Percentiles rank a stretch among this genome's conserved stretches.
These are phyloP conservation scores for Aplocera efformata DNA, from an alignment of 2,888 invertebrate genomes.

Conservation along the genomic window DNA sequence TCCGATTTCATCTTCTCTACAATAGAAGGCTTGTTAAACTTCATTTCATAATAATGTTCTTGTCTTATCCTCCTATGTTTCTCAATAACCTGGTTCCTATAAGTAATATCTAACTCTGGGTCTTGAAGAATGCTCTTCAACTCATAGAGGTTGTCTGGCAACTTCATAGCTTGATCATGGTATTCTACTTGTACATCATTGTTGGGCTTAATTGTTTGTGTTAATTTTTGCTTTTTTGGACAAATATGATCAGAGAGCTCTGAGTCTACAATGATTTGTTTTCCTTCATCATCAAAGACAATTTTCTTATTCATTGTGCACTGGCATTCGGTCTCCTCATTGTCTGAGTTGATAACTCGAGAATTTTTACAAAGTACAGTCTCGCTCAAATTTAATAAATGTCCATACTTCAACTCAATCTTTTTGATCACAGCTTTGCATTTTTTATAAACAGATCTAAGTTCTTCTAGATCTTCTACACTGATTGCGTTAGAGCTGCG, in stretches of 20 bases:
- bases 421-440: constrained; percentile 58
- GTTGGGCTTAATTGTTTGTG: constrained; percentile 8
- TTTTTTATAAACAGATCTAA: constrained; percentile 53
- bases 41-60: constrained; percentile 48
- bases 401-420: constrained; percentile 66
- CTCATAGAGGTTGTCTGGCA: constrained; percentile 50
- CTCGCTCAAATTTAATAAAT: constrained; percentile 47
- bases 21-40: constrained; percentile 47
- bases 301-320: constrained; percentile 58
- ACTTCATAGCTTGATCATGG: constrained; percentile 32
- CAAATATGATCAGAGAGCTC: constrained; percentile 51
- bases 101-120: constrained; percentile 35
- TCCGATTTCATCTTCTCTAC: constrained; percentile 52
- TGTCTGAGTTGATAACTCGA: constrained; percentile 17
- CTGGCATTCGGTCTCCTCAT: constrained; percentile 40
- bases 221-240: constrained; percentile 35
- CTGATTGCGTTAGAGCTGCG: constrained; percentile 31
- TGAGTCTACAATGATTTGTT: constrained; percentile 38
- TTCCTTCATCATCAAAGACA: constrained; percentile 64
- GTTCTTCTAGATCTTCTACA: constrained; percentile 52
- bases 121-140: constrained; percentile 47
- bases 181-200: constrained; percentile 47
- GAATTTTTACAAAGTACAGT: constrained; percentile 18
- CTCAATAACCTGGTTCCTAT: constrained; percentile 50
- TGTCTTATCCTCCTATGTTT: constrained; percentile 50